Evolutionary conservation across 2,797 vertebrate genomes (phyloP).

Genomic region (Crax fasciolata): DNA sequence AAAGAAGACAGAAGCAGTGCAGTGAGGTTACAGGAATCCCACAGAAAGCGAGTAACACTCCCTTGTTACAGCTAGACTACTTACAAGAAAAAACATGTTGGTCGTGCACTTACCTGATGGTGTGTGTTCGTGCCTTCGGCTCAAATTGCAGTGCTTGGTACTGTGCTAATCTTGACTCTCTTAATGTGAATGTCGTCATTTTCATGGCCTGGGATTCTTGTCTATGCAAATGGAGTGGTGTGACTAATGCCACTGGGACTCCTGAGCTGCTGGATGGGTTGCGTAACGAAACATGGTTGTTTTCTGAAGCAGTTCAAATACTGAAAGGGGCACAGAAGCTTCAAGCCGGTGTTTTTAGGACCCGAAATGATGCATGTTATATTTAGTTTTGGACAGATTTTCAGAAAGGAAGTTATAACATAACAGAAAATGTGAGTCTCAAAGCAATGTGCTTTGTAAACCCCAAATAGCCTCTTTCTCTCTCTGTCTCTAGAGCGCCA

Average conservation of each 20-base stretch:
- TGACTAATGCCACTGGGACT: neutral
- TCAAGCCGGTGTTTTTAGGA: neutral
- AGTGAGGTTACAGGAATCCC: neutral
- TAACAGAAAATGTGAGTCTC: neutral
- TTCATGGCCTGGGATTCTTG: neutral
- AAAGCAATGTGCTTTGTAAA: neutral
- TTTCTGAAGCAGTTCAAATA: neutral
- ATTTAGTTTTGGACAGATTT: conserved; percentile 22
- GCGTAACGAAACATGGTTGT: neutral
- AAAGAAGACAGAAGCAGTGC: neutral
- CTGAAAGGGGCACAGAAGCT: neutral
- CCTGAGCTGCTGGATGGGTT: neutral
- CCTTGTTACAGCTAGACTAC: neutral
- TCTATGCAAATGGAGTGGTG: neutral
- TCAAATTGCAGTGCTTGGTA: neutral
- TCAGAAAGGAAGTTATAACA: conserved; percentile 34
- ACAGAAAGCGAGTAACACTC: neutral
- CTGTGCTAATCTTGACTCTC: neutral
- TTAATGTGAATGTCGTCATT: neutral
- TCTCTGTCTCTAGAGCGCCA: conserved; percentile 83
- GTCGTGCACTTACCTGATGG: neutral
- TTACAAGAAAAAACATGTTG: neutral
- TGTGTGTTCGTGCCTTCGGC: neutral
- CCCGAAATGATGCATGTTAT: neutral
- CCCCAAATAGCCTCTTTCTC: conserved; percentile 10